Conservation (phyloP, 2,797 vertebrate genomes). For the Labeo calbasu region DNA sequence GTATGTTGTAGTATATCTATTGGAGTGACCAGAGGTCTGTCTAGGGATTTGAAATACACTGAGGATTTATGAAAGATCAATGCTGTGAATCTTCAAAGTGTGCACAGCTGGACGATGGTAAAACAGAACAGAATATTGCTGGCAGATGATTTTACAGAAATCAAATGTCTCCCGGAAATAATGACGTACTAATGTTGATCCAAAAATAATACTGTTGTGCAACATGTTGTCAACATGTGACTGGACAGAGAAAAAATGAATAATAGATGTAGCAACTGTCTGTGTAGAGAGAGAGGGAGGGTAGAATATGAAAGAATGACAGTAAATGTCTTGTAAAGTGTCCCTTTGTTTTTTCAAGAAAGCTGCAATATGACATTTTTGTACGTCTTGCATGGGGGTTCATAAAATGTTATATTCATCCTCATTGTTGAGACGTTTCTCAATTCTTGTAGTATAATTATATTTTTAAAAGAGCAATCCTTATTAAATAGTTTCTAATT, state of each 20-base stretch:
- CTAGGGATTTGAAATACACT: constrained; percentile 12
- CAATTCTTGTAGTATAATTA: too few relatives aligned
- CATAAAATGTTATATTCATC: not conserved
- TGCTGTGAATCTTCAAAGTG: constrained; percentile 40
- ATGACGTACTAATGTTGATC: constrained; percentile 60
- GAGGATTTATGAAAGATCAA: constrained; percentile 33
- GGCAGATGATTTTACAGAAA: constrained; percentile 50
- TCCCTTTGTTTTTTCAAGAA: not conserved
- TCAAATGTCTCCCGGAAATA: constrained; percentile 58
- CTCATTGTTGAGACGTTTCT: not conserved
- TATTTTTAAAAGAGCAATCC: not conserved
- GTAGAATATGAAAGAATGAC: constrained; percentile 2
- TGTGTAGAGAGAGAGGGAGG: not conserved
- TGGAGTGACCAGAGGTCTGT: constrained; percentile 1
- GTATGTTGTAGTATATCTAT: not conserved
- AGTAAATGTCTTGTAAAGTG: not conserved
- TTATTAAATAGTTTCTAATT: not conserved
- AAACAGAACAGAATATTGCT: constrained; percentile 48
- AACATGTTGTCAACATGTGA: constrained; percentile 61
- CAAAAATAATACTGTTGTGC: constrained; percentile 65
- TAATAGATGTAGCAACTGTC: not conserved
- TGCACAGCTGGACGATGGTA: constrained; percentile 48
- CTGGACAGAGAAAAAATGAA: constrained; percentile 20
- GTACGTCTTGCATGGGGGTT: not conserved
- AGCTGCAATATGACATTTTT: constrained; percentile 1